Percentiles rank a stretch among this genome's conserved stretches.
Conservation (phyloP, 2,113 vertebrate species). For the Serilophus lunatus region DNA sequence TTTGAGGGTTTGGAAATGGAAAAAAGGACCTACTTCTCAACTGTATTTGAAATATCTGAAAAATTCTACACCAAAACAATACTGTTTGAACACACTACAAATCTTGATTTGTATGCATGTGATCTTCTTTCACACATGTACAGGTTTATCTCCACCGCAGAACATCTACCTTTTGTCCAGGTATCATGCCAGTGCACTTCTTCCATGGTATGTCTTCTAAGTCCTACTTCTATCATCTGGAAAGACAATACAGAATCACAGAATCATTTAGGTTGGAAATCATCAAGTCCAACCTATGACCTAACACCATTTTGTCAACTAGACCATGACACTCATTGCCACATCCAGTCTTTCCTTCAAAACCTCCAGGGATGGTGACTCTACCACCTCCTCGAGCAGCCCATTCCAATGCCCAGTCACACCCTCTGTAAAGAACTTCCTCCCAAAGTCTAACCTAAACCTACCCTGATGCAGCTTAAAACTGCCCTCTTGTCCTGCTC, state of each 20-base stretch:
- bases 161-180: not conserved
- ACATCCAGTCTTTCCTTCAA: no score
- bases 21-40: not conserved
- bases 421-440: no score
- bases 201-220: not conserved
- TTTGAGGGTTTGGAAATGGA: not conserved
- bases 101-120: not conserved
- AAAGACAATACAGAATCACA: not conserved
- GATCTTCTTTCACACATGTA: rapidly evolving
- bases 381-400: no score
- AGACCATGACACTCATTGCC: no score
- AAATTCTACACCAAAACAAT: not conserved
- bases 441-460: no score
- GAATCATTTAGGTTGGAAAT: no score
- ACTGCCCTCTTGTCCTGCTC: no score
- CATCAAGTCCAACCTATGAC: no score
- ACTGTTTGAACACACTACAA: not conserved
- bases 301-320: no score
- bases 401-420: no score
- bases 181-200: not conserved
- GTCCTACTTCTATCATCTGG: rapidly evolving
- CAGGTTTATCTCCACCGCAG: not conserved
- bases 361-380: no score
- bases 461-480: no score
- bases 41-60: not conserved